Evolutionary conservation across 2,113 vertebrate species (phyloP).

Genomic region (Callorhinus ursinus): DNA sequence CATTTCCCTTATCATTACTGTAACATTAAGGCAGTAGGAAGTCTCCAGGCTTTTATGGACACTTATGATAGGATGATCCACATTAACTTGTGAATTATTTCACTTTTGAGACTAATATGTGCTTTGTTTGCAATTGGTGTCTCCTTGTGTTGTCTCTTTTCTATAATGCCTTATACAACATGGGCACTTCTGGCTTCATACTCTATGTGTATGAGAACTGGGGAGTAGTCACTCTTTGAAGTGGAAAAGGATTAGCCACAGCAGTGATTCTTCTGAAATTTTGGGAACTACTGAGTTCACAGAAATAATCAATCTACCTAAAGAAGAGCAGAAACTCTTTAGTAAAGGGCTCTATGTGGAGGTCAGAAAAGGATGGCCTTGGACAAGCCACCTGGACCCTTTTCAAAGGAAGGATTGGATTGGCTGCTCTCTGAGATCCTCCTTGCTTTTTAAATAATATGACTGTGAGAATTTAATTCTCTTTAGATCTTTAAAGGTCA

Average conservation of each 20-base stretch:
- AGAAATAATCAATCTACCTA: not conserved
- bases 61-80: not conserved
- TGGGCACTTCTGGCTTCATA: not conserved
- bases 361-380: not conserved
- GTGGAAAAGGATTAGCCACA: conserved; percentile 22
- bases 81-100: conserved; percentile 52
- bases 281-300: not conserved
- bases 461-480: not conserved
- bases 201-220: not conserved
- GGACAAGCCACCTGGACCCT: not conserved
- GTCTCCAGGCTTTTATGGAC: conserved; percentile 31
- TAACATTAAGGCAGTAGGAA: not conserved
- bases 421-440: not conserved
- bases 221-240: conserved; percentile 47
- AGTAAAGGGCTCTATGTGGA: not conserved
- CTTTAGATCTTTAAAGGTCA: not conserved
- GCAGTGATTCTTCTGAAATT: not conserved
- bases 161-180: not conserved
- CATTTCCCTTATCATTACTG: conserved; percentile 25
- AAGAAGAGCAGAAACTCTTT: not conserved
- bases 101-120: not conserved
- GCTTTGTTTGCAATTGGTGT: not conserved
- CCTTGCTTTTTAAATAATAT: not conserved
- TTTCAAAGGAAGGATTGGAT: not conserved
- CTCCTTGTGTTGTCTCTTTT: not conserved